phyloP scores from a whole-genome alignment of 1,140 invertebrate genomes.

The Nasonia giraulti region DNA sequence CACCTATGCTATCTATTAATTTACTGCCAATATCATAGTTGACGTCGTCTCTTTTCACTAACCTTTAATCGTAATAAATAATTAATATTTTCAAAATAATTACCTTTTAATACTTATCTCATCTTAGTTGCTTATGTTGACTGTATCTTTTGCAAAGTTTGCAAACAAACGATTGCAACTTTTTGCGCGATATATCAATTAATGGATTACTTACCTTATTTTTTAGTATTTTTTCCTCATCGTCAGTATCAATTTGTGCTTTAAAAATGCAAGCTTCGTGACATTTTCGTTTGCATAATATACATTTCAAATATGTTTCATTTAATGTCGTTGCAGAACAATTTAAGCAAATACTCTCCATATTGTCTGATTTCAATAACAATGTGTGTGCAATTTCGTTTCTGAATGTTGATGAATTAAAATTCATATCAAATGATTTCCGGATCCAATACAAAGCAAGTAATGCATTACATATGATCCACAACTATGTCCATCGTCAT shows the following conservation, averaged over 20 bases:
- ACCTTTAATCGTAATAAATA: not conserved
- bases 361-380: not conserved
- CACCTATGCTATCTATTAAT: not conserved
- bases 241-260: not conserved
- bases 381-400: not conserved
- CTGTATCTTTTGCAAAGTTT: not conserved
- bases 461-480: constrained; percentile 10
- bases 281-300: not conserved
- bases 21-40: not conserved
- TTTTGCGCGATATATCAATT: not conserved
- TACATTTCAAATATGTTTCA: not conserved
- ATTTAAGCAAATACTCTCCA: not conserved
- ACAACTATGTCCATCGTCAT: not conserved
- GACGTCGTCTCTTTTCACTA: not conserved
- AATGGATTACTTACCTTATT: not conserved
- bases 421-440: not conserved
- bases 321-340: not conserved
- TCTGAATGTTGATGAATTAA: not conserved
- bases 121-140: not conserved
- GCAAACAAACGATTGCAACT: not conserved
- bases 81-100: not conserved
- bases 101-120: not conserved
- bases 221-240: not conserved
- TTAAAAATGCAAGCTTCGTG: not conserved
- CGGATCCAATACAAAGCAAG: not conserved